phyloP scores from a whole-genome alignment of 2,888 invertebrate genomes.

The Octodonta nipae region DNA sequence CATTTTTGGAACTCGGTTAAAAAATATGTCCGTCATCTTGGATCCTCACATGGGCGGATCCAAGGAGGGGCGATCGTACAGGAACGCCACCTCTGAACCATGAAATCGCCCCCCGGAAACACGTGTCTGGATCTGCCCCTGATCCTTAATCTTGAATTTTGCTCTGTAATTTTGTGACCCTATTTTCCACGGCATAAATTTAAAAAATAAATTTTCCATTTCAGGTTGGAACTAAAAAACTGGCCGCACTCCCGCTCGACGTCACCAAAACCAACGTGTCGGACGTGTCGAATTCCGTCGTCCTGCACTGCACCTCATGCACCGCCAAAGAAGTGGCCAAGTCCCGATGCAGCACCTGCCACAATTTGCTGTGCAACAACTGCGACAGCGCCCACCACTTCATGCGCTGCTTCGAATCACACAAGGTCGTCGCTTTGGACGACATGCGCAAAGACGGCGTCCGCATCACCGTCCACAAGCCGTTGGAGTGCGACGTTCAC shows the following conservation, averaged over 20 bases:
- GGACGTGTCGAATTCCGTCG: slow-evolving; percentile 58
- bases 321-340: slow-evolving; percentile 89
- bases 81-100: too few relatives aligned
- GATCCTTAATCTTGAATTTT: too few relatives aligned
- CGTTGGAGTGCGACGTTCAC: slow-evolving; percentile 72
- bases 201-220: slow-evolving; percentile 5
- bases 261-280: slow-evolving; percentile 75
- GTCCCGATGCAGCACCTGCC: slow-evolving; percentile 88
- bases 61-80: too few relatives aligned
- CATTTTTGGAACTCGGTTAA: too few relatives aligned
- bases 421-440: slow-evolving; percentile 79
- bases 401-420: slow-evolving; percentile 94
- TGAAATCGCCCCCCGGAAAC: too few relatives aligned
- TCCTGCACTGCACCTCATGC: slow-evolving; percentile 78
- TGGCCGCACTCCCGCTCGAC: slow-evolving; percentile 70
- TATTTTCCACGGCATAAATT: too few relatives aligned
- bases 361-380: slow-evolving; percentile 82
- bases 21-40: too few relatives aligned
- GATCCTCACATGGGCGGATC: too few relatives aligned
- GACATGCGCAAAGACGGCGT: slow-evolving; percentile 66
- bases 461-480: slow-evolving; percentile 75
- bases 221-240: slow-evolving; percentile 60
- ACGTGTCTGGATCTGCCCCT: too few relatives aligned
- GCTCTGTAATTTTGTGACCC: too few relatives aligned
- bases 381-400: slow-evolving; percentile 92